These are phyloP conservation scores for Spodoptera littoralis DNA, from an alignment of 2,888 invertebrate species.

Conservation along the genomic window DNA sequence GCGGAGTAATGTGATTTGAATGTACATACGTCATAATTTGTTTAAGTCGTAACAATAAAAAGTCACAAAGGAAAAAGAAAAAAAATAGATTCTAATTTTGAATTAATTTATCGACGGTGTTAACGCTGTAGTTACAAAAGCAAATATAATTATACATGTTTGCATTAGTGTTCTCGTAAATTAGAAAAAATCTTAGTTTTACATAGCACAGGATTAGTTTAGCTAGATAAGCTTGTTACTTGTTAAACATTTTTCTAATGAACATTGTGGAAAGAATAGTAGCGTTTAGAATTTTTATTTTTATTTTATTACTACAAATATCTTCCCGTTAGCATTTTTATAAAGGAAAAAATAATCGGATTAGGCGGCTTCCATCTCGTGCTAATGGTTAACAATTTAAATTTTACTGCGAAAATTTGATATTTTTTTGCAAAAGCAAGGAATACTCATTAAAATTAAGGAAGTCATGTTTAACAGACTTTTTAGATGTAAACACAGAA, in stretches of 20 bases:
- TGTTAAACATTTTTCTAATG: neutral
- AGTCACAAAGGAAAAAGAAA: no score
- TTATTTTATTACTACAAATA: neutral
- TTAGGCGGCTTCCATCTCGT: neutral
- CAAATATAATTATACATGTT: neutral
- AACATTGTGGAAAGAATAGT: neutral
- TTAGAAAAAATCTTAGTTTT: neutral
- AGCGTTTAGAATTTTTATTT: neutral
- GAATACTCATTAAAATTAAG: neutral
- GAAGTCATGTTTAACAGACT: no score
- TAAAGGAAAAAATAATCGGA: slow-evolving; percentile 4
- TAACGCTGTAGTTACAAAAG: slow-evolving; percentile 10
- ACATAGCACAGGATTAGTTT: neutral
- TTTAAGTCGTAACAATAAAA: no score
- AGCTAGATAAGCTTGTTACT: neutral
- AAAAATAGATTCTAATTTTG: neutral
- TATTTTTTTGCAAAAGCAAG: slow-evolving; percentile 1
- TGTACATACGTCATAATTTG: no score
- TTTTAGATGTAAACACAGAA: no score
- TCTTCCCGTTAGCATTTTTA: slow-evolving; percentile 1
- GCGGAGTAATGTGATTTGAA: no score
- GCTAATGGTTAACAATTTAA: neutral
- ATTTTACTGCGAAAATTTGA: neutral
- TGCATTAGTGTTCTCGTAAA: neutral
- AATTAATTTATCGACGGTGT: neutral